Evolutionary conservation across 2,797 vertebrate species (phyloP).

Genomic region (Gallirallus australis): DNA sequence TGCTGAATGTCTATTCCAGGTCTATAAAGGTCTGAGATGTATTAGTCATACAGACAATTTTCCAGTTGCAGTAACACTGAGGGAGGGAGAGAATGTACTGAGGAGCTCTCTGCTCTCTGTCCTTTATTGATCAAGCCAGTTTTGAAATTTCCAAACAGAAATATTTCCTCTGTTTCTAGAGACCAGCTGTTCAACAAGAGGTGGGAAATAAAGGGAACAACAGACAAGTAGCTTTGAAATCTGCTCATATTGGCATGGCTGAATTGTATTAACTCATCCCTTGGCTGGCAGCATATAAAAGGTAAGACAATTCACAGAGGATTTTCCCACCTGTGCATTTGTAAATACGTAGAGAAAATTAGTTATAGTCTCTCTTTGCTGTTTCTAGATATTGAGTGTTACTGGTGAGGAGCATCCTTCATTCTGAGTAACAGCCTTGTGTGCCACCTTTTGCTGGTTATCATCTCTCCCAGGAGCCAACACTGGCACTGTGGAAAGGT

Average conservation of each 20-base stretch:
- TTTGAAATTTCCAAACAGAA: constrained; percentile 20
- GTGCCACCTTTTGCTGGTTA: not conserved
- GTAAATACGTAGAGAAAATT: not conserved
- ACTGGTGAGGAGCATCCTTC: not conserved
- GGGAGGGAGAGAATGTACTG: not conserved
- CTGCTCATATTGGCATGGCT: constrained; percentile 3
- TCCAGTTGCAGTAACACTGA: not conserved
- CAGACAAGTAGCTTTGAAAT: constrained; percentile 26
- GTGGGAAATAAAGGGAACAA: constrained; percentile 15
- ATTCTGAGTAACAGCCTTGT: not conserved
- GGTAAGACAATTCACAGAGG: not conserved
- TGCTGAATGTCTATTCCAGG: not conserved
- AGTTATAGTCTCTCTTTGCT: not conserved
- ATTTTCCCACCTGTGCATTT: not conserved
- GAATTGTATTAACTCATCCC: constrained; percentile 16
- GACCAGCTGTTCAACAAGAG: constrained; percentile 41
- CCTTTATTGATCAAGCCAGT: constrained; percentile 4
- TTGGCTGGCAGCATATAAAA: not conserved
- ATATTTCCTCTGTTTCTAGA: constrained; percentile 20
- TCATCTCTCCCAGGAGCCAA: not conserved
- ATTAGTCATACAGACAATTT: not conserved
- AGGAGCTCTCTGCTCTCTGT: not conserved
- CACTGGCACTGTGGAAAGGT: not conserved
- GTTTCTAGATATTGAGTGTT: not conserved
- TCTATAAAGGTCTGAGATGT: constrained; percentile 3